Conservation (phyloP, 2,888 invertebrate genomes). For the Endotricha flammealis region DNA sequence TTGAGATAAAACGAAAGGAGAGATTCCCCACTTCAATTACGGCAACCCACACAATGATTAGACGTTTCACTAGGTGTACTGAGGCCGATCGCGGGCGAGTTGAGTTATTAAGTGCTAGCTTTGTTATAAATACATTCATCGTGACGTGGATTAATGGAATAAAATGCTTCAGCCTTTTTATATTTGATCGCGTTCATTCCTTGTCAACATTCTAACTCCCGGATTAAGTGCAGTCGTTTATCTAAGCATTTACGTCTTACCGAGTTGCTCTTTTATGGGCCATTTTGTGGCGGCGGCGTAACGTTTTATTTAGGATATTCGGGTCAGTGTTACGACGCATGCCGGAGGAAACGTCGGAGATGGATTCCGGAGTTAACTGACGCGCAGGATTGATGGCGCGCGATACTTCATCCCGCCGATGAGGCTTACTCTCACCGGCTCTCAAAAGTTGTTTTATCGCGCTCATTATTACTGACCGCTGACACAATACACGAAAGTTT, state of each 20-base stretch:
- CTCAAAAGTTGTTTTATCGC: slow-evolving; percentile 24
- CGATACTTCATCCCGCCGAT: slow-evolving; percentile 35
- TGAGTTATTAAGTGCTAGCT: slow-evolving; percentile 71
- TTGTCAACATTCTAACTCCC: slow-evolving; percentile 72
- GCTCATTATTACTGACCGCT: slow-evolving; percentile 15
- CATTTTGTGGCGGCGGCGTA: slow-evolving; percentile 45
- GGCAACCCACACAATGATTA: slow-evolving; percentile 73
- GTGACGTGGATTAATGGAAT: slow-evolving; percentile 69
- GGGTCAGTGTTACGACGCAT: slow-evolving; percentile 39
- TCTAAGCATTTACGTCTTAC: slow-evolving; percentile 60
- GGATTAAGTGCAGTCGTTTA: slow-evolving; percentile 70
- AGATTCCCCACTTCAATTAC: slow-evolving; percentile 69
- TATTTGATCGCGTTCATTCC: slow-evolving; percentile 63
- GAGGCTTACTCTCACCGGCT: slow-evolving; percentile 28
- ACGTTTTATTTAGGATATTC: slow-evolving; percentile 52
- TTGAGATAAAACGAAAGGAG: slow-evolving; percentile 71
- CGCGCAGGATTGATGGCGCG: slow-evolving; percentile 32
- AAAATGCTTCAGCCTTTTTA: slow-evolving; percentile 58
- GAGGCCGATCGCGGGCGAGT: slow-evolving; percentile 52
- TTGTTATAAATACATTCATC: slow-evolving; percentile 73
- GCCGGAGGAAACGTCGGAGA: slow-evolving; percentile 25
- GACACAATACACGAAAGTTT: not conserved
- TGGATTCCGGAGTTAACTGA: slow-evolving; percentile 31
- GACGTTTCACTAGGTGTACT: slow-evolving; percentile 62
- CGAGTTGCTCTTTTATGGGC: slow-evolving; percentile 56